These are phyloP conservation scores for Thereuonema tuberculata DNA, from an alignment of 1,140 invertebrate species.

Conservation along the genomic window DNA sequence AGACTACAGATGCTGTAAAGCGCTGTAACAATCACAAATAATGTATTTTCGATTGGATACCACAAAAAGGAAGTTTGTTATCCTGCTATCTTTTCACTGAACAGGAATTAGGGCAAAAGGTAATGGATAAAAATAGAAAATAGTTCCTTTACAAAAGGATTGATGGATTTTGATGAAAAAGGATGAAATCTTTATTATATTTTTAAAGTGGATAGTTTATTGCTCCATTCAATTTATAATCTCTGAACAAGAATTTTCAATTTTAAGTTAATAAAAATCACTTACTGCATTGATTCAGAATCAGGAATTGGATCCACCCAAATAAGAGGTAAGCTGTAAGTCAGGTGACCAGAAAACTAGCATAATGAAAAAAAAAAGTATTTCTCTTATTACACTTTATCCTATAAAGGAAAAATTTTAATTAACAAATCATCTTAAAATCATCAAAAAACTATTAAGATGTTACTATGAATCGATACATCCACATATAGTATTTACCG, in stretches of 20 bases:
- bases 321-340: conserved; percentile 53
- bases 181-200: no score
- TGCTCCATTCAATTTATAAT: no score
- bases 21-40: no score
- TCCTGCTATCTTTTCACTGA: no score
- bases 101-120: background rate
- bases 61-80: no score
- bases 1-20: no score
- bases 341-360: conserved; percentile 40
- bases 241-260: no score
- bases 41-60: no score
- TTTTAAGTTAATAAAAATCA: conserved; percentile 11
- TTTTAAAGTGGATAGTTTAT: no score
- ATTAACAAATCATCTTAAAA: background rate
- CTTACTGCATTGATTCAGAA: conserved; percentile 38
- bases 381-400: background rate
- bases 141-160: no score
- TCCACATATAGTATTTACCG: no score
- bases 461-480: background rate
- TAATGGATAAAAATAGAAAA: background rate
- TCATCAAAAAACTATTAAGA: background rate
- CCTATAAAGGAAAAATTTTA: conserved; percentile 1
- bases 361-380: conserved; percentile 2
- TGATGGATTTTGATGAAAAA: no score
- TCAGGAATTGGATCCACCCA: conserved; percentile 57